phyloP scores from a whole-genome alignment of 1,140 invertebrate species.

The Paraescarpia echinospica region DNA sequence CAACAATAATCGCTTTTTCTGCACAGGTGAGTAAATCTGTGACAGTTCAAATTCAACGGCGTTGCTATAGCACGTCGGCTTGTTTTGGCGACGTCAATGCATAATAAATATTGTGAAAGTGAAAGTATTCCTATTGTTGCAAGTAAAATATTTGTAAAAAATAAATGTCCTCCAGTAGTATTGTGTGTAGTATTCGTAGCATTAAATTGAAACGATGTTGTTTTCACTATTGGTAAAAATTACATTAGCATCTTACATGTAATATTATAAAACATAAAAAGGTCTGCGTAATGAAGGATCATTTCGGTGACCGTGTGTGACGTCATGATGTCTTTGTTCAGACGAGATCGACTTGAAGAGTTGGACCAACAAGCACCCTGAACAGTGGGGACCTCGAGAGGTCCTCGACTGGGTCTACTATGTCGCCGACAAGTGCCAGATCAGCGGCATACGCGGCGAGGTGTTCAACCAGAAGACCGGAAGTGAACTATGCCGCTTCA shows the following conservation, averaged over 20 bases:
- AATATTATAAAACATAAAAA: too few species aligned
- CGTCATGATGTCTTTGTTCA: slow-evolving; percentile 6
- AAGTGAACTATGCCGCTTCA: slow-evolving; percentile 44
- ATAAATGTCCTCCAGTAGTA: neutral
- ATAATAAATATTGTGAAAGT: neutral
- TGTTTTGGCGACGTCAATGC: neutral
- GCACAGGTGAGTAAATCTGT: neutral
- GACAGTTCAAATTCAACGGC: neutral
- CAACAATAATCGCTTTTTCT: neutral
- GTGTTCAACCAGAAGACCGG: slow-evolving; percentile 47
- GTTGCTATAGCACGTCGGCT: neutral
- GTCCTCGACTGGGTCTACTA: slow-evolving; percentile 48
- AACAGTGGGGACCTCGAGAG: slow-evolving; percentile 43
- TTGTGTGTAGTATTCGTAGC: neutral
- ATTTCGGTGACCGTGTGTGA: neutral
- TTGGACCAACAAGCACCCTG: slow-evolving; percentile 46
- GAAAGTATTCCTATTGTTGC: neutral
- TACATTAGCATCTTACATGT: neutral
- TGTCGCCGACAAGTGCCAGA: slow-evolving; percentile 36
- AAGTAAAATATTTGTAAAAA: neutral
- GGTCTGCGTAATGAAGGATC: neutral
- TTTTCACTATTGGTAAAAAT: neutral
- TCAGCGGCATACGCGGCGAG: slow-evolving; percentile 41
- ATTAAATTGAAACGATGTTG: neutral
- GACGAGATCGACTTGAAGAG: neutral